Evolutionary conservation across 2,113 vertebrate genomes (phyloP).

Genomic region (Barnardius zonarius): DNA sequence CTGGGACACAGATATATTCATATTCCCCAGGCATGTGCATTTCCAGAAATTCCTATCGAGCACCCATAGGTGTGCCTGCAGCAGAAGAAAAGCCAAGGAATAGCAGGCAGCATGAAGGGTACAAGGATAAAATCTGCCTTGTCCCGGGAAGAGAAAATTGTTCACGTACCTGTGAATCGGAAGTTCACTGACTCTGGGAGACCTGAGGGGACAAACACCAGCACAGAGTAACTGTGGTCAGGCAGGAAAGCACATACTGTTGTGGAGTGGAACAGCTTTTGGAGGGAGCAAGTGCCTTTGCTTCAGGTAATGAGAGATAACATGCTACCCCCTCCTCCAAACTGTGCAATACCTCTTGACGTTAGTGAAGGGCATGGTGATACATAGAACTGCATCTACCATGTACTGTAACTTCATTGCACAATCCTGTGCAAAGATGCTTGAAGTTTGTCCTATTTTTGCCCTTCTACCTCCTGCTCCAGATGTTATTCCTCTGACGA

Average conservation of each 20-base stretch:
- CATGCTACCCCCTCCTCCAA: not conserved
- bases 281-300: not conserved
- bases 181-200: slow-evolving; percentile 90
- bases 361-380: not conserved
- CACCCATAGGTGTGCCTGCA: not conserved
- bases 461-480: not conserved
- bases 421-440: not conserved
- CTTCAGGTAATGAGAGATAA: not conserved
- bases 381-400: not conserved
- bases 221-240: not conserved
- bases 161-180: slow-evolving; percentile 89
- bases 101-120: not conserved
- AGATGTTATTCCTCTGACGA: not conserved
- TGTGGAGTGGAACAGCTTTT: not conserved
- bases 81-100: not conserved
- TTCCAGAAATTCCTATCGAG: not conserved
- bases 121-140: not conserved
- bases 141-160: not conserved
- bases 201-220: slow-evolving; percentile 72
- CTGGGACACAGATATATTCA: not conserved
- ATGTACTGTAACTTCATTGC: not conserved
- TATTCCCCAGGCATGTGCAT: not conserved
- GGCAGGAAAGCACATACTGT: rapidly evolving
- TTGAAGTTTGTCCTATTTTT: not conserved
- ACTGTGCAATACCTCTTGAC: not conserved